A percentile compares a stretch with the other conserved stretches of the same genome.
These are phyloP conservation scores for Oophaga sylvatica DNA, from an alignment of 2,797 vertebrate species.

Conservation along the genomic window DNA sequence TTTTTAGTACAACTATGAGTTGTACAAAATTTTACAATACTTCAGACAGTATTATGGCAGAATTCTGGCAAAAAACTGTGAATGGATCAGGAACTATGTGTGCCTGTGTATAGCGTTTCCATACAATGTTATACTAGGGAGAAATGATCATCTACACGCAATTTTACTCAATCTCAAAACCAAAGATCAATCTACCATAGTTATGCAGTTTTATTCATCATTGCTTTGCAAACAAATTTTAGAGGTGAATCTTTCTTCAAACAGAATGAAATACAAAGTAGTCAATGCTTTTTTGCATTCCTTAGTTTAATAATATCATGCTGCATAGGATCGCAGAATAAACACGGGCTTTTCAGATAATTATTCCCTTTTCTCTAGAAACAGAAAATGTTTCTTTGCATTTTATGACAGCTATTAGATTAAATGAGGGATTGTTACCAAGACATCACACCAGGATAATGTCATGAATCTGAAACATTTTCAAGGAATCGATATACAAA, in stretches of 20 bases:
- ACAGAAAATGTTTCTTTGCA: slow-evolving; percentile 40
- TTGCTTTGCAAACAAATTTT: neutral
- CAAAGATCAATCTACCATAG: neutral
- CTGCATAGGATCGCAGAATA: slow-evolving; percentile 7
- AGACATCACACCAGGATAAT: slow-evolving; percentile 14
- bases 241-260: neutral
- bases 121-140: no score
- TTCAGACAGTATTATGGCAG: no score
- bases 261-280: neutral
- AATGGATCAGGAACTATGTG: no score
- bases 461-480: slow-evolving; percentile 30
- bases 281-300: neutral
- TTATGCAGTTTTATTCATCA: neutral
- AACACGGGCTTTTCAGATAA: slow-evolving; percentile 30
- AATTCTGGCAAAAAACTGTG: no score
- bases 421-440: slow-evolving; percentile 43
- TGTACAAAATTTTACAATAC: no score
- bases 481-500: slow-evolving; percentile 39
- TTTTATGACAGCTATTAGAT: slow-evolving; percentile 42
- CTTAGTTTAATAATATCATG: slow-evolving; percentile 26
- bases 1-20: no score
- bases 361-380: slow-evolving; percentile 37
- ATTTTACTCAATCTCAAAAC: neutral
- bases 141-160: neutral
- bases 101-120: no score